These are phyloP conservation scores for Lasioglossum marginatum DNA, from an alignment of 2,888 invertebrate genomes.

Conservation along the genomic window DNA sequence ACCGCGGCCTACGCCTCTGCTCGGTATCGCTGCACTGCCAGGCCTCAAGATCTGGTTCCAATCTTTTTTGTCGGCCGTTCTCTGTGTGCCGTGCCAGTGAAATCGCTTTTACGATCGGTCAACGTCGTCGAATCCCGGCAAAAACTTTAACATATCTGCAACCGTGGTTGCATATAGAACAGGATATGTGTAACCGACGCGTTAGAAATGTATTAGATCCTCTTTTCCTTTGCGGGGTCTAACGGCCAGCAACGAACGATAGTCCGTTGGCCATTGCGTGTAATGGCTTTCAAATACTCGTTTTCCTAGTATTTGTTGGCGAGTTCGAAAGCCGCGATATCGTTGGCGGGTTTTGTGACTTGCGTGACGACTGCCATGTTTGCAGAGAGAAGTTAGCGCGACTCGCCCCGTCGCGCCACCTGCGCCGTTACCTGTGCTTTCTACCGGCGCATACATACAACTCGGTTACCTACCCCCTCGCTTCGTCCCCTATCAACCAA, in stretches of 20 bases:
- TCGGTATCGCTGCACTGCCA: constrained; percentile 35
- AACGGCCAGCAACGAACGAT: constrained; percentile 26
- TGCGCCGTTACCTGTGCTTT: constrained; percentile 60
- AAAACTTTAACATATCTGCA: constrained; percentile 29
- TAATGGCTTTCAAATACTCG: constrained; percentile 57
- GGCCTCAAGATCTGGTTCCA: constrained; percentile 36
- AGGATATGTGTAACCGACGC: neutral
- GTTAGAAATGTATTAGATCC: constrained; percentile 7
- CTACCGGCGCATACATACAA: constrained; percentile 42
- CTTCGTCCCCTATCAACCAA: constrained; percentile 27
- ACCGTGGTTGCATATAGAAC: neutral
- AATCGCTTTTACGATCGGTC: constrained; percentile 54
- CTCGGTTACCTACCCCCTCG: constrained; percentile 5
- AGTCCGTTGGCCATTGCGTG: constrained; percentile 45
- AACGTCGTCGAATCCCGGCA: constrained; percentile 16
- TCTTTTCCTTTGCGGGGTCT: neutral
- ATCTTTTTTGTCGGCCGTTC: constrained; percentile 32
- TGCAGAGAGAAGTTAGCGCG: constrained; percentile 71
- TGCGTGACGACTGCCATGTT: constrained; percentile 83
- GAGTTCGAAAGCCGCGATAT: constrained; percentile 69
- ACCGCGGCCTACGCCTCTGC: constrained; percentile 39
- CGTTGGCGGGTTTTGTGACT: constrained; percentile 73
- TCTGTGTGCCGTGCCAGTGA: constrained; percentile 36
- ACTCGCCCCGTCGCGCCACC: constrained; percentile 69
- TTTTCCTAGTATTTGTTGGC: constrained; percentile 52